Evolutionary conservation across 2,888 invertebrate genomes (phyloP), one percentile per base, ranked within the genome.

Genomic region (Trichopria drosophilae): DNA sequence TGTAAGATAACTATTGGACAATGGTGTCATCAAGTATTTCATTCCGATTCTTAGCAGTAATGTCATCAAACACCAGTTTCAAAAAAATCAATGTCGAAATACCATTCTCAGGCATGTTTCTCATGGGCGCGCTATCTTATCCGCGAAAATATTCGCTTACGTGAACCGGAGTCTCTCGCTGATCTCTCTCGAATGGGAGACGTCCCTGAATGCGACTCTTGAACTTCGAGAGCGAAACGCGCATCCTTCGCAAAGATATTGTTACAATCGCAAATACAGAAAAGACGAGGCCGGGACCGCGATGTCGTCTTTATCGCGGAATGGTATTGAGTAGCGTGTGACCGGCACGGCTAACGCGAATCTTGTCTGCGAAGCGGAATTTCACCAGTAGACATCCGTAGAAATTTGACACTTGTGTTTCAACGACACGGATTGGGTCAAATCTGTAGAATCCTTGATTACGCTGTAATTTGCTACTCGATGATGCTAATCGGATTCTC

Each of bases 131-230:
- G 40, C 59, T 66, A 65, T 71, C 71, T 72, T 69, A 71, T 71
- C 69, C 68, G 61, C 24, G 34, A 16, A 71, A 72, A 64, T 69
- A 71, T 71, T 67, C 66, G 72, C 72, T 70, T 69, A 68, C 68
- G 64, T 61, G 57, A 59, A 58, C 53, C 46, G 55, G 52, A 50
- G 60, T 55, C 60, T 51, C 50, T 58, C 58, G 57, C 55, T 59
- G 57, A 61, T 55, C 57, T 57, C 56, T 55, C 55, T 58, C 58
- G 61, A 59, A 60, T 51, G 57, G 62, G 50, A 55, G 51, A 63
- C 60, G 69, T 71, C 73, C 74, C 73, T 74, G 73, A 73, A 63
- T 64, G 64, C 63, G 74, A 72, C 72, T 74, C 75, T 73, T 75
- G 74, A 74, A 75, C 75, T 72, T 73, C 62, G 53, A 53, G 57